These are phyloP conservation scores for Catostomus latipinnis DNA, from an alignment of 2,797 vertebrate species.

Conservation along the genomic window DNA sequence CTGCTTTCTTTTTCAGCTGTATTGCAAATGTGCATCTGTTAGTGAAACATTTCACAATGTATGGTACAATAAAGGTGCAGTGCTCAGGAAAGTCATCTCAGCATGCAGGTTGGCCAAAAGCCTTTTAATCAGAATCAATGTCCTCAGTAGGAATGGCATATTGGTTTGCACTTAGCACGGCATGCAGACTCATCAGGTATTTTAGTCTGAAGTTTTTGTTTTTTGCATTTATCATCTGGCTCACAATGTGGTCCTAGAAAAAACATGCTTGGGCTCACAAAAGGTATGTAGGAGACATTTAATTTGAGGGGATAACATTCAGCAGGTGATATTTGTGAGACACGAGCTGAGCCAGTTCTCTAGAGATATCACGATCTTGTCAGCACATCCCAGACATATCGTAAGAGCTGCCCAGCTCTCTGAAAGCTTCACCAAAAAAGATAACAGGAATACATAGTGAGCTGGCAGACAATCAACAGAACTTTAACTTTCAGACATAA, in stretches of 20 bases:
- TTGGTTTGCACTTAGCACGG: conserved; percentile 33
- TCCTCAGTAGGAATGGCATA: conserved; percentile 25
- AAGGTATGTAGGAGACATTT: conserved; percentile 17
- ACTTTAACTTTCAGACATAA: conserved; percentile 55
- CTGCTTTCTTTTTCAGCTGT: not conserved
- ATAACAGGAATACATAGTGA: conserved; percentile 31
- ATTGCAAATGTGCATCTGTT: conserved; percentile 1
- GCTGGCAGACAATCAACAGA: conserved; percentile 52
- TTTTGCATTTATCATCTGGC: not conserved
- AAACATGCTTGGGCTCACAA: conserved; percentile 22
- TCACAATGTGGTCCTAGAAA: conserved; percentile 4
- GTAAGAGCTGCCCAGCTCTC: not conserved
- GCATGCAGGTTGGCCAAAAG: conserved; percentile 24
- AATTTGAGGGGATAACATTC: conserved; percentile 26
- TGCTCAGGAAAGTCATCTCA: conserved; percentile 23
- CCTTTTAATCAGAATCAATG: conserved; percentile 41
- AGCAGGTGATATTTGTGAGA: conserved; percentile 17
- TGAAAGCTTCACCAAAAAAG: conserved; percentile 24
- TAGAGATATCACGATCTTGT: conserved; percentile 36
- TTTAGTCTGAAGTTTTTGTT: conserved; percentile 12
- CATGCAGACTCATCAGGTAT: conserved; percentile 13
- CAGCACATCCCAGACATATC: conserved; percentile 21
- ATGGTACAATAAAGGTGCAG: conserved; percentile 9
- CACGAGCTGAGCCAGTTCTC: conserved; percentile 17
- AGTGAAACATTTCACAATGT: conserved; percentile 4